phyloP scores from a whole-genome alignment of 2,113 vertebrate species.

The Barbus barbus region DNA sequence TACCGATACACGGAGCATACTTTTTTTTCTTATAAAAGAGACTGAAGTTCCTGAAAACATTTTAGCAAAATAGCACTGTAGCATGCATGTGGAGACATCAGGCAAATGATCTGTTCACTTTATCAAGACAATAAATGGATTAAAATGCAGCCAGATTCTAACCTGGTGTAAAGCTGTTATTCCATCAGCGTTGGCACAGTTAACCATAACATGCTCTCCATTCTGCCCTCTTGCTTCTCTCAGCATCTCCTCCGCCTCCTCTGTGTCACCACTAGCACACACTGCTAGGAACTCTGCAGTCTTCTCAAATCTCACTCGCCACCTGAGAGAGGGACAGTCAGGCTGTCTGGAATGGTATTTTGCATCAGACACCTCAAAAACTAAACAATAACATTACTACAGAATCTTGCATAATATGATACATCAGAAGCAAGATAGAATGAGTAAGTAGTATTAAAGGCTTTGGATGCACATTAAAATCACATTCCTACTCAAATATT shows the following conservation, averaged over 20 bases:
- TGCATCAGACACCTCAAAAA: neutral
- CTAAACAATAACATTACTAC: neutral
- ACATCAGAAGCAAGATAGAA: neutral
- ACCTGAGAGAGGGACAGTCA: slow-evolving; percentile 56
- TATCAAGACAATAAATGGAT: neutral
- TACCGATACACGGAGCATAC: neutral
- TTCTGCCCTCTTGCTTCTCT: slow-evolving; percentile 61
- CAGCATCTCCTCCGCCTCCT: slow-evolving; percentile 84
- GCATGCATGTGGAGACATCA: neutral
- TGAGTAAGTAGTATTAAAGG: neutral
- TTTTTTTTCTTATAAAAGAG: neutral
- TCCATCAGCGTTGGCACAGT: slow-evolving; percentile 87
- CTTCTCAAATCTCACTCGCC: slow-evolving; percentile 82
- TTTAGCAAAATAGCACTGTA: neutral
- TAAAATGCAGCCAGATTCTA: neutral
- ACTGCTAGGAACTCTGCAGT: slow-evolving; percentile 87
- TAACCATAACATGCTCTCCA: slow-evolving; percentile 61
- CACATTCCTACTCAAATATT: neutral
- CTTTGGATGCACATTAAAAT: neutral
- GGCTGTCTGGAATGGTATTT: neutral
- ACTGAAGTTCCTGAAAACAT: neutral
- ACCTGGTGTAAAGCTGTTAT: slow-evolving; percentile 92
- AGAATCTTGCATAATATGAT: neutral
- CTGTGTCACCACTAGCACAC: slow-evolving; percentile 84
- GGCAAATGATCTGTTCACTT: neutral